phyloP scores from a whole-genome alignment of 2,797 vertebrate genomes.

The Cheirogaleus major region DNA sequence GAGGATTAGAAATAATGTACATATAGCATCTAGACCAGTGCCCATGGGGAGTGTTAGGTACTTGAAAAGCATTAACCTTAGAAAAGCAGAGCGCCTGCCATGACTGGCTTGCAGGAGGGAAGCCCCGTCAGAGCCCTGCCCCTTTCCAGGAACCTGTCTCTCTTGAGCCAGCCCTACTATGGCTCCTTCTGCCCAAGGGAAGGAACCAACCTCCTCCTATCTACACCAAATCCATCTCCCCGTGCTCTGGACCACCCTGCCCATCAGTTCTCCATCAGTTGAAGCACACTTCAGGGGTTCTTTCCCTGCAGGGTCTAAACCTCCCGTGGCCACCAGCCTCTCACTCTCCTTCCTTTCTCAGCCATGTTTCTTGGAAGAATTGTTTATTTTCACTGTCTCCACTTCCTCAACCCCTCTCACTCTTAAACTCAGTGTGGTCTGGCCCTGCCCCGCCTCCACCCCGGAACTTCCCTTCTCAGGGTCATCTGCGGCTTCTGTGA shows the following conservation, averaged over 20 bases:
- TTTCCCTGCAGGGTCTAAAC: background rate
- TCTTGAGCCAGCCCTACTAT: background rate
- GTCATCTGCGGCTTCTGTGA: background rate
- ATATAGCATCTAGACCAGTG: background rate
- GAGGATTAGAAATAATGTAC: background rate
- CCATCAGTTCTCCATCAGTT: background rate
- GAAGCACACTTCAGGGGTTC: background rate
- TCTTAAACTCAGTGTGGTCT: background rate
- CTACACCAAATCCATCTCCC: fast-evolving
- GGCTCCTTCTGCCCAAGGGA: background rate
- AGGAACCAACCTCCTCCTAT: fast-evolving
- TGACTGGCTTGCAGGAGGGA: background rate
- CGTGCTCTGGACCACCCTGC: too few relatives aligned
- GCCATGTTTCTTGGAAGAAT: background rate
- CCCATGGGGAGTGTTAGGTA: background rate
- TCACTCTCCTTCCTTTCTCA: background rate
- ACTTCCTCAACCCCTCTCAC: background rate
- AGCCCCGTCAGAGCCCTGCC: background rate
- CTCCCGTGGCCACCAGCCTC: fast-evolving
- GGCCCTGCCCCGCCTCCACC: background rate
- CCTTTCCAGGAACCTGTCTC: background rate
- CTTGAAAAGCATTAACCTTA: background rate
- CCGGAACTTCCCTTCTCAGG: constrained; percentile 3
- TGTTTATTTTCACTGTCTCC: background rate
- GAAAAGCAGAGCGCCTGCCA: background rate